Conservation (phyloP, 2,797 vertebrate genomes). For the Sebastes diploproa region DNA sequence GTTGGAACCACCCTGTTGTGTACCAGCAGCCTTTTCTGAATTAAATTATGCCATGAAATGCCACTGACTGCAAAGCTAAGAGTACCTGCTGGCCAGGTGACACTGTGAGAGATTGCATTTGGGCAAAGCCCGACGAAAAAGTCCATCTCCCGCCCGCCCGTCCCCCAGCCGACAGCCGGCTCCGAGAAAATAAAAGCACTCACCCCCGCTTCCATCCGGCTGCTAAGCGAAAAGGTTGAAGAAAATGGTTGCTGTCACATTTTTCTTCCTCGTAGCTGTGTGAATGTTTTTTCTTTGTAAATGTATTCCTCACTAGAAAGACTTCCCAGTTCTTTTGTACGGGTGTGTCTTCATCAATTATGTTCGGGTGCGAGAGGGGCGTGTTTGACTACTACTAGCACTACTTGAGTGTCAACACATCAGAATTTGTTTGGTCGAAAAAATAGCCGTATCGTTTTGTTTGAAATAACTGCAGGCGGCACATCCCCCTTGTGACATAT, state of each 20-base stretch:
- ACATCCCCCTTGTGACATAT: no score
- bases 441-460: no score
- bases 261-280: not conserved
- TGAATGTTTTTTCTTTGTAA: not conserved
- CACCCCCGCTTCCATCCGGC: conserved; percentile 18
- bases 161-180: conserved; percentile 17
- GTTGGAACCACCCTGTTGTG: conserved; percentile 29
- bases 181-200: conserved; percentile 46
- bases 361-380: not conserved
- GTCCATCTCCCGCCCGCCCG: conserved; percentile 41
- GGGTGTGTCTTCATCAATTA: not conserved
- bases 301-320: not conserved
- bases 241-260: conserved; percentile 22
- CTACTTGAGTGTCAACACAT: no score
- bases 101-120: conserved; percentile 63
- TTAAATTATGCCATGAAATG: conserved; percentile 72
- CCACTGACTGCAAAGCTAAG: conserved; percentile 55
- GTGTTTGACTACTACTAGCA: not conserved
- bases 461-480: no score
- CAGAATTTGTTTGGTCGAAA: fast-evolving
- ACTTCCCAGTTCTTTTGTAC: not conserved
- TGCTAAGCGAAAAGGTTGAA: conserved; percentile 48
- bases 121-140: conserved; percentile 39
- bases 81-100: conserved; percentile 54
- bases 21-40: conserved; percentile 51